These are phyloP conservation scores for Automeris io DNA, from an alignment of 2,888 invertebrate species.

Conservation along the genomic window DNA sequence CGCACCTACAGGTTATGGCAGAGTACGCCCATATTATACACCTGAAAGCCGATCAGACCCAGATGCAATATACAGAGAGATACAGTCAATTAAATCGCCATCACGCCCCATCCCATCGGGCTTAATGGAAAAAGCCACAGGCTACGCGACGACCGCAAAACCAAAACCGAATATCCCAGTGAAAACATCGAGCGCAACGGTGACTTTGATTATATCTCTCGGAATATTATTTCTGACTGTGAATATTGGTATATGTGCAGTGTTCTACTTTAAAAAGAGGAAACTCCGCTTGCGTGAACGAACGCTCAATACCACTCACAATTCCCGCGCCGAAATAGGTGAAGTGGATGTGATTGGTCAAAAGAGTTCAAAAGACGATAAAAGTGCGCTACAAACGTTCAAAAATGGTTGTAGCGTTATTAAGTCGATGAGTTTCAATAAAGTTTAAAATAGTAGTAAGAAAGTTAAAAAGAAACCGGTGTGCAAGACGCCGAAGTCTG, in stretches of 20 bases:
- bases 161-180: constrained; percentile 46
- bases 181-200: constrained; percentile 77
- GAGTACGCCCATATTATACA: constrained; percentile 38
- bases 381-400: constrained; percentile 55
- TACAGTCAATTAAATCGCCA: constrained; percentile 58
- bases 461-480: constrained; percentile 73
- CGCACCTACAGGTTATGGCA: constrained; percentile 44
- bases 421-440: constrained; percentile 72
- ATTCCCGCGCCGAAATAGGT: constrained; percentile 69
- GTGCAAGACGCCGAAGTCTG: constrained; percentile 75
- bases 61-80: constrained; percentile 51
- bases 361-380: constrained; percentile 62
- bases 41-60: constrained; percentile 39
- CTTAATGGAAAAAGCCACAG: constrained; percentile 44
- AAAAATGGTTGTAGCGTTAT: constrained; percentile 78
- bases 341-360: constrained; percentile 69
- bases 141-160: constrained; percentile 36
- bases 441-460: constrained; percentile 70
- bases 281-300: constrained; percentile 72
- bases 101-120: constrained; percentile 43
- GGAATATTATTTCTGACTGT: constrained; percentile 84
- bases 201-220: constrained; percentile 79
- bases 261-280: constrained; percentile 81
- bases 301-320: constrained; percentile 56
- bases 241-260: constrained; percentile 82